A percentile compares a stretch with the other conserved stretches of the same genome.
phyloP scores from a whole-genome alignment of 2,113 vertebrate species.

The Nesoenas mayeri region DNA sequence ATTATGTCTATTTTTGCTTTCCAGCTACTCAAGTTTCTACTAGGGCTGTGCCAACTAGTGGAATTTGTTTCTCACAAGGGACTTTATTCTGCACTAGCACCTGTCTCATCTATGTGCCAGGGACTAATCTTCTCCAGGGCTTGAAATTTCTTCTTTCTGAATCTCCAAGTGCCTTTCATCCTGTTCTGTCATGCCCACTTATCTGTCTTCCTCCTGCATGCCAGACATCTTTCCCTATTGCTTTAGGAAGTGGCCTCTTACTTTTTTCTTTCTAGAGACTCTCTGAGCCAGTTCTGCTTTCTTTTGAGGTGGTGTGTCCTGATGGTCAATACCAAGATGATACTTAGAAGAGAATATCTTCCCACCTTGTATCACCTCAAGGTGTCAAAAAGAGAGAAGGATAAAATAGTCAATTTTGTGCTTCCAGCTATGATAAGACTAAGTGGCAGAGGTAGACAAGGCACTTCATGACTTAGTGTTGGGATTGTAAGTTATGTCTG shows the following conservation, averaged over 20 bases:
- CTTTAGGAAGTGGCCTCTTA: neutral
- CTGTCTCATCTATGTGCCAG: neutral
- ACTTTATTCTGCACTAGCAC: neutral
- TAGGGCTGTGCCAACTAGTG: neutral
- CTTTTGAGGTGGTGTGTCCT: neutral
- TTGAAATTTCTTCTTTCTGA: neutral
- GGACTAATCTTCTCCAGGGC: neutral
- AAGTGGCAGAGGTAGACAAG: neutral
- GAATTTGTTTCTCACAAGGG: neutral
- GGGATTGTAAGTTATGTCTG: neutral
- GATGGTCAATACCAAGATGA: neutral
- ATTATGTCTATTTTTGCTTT: constrained; percentile 13
- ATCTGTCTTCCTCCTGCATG: neutral
- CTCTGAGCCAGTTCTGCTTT: neutral
- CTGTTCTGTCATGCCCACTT: neutral
- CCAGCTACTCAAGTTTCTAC: neutral
- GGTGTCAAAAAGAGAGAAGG: neutral
- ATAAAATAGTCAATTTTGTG: neutral
- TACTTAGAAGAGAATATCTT: neutral
- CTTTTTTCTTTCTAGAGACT: neutral
- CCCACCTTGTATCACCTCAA: neutral
- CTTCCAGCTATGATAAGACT: neutral
- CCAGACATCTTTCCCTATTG: neutral
- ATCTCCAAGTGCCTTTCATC: neutral
- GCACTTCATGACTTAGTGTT: neutral